Evolutionary conservation across 2,888 invertebrate species (phyloP), one percentile per base, ranked within the genome.

Genomic region (Orthosia incerta): DNA sequence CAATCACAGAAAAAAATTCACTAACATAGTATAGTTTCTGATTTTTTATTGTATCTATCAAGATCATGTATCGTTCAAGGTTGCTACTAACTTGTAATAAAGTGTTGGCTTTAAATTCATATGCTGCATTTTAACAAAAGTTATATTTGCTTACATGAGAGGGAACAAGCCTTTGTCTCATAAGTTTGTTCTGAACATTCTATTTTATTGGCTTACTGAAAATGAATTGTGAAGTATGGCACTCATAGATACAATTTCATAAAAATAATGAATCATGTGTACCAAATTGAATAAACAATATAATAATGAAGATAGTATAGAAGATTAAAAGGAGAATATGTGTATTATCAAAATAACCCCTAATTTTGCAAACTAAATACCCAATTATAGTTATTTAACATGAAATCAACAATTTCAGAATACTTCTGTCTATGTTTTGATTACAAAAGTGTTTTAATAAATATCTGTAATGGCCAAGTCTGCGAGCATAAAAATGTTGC

Each of bases 11-110:
- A 64, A 76, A n/a, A 3, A 4, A 9, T 45, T 59, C 45, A 18
- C 18, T 20, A 15, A 53, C 31, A 31, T 31, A 15, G 18, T 59
- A 57, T 51, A 69, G 60, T 69, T 61, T 55, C 50, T 46, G n/a
- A 57, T 75, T 75, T 60, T n/a, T 1, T 51, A 61, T 18, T 75
- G 26, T 45, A 62, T 61, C 45, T 13, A 26, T 18, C 26, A 60
- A 39, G 26, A 75, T 53, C 18, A 26, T 59, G 16, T 63, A 72
- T 46, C 16, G 1, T 62, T 39, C 80, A 79, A 72, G 73, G 62
- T 51, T 79, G 59, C 46, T 48, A 55, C 16, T 46, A 55, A 45
- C 18, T 46, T 31, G 45, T 46, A 62, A 13, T 68, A 23, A 51
- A 3, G n/a, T 39, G 31, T 20, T 59, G 18, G 46, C 13, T 53